These are phyloP conservation scores for Streblospio benedicti DNA, from an alignment of 1,140 invertebrate genomes.

Conservation along the genomic window DNA sequence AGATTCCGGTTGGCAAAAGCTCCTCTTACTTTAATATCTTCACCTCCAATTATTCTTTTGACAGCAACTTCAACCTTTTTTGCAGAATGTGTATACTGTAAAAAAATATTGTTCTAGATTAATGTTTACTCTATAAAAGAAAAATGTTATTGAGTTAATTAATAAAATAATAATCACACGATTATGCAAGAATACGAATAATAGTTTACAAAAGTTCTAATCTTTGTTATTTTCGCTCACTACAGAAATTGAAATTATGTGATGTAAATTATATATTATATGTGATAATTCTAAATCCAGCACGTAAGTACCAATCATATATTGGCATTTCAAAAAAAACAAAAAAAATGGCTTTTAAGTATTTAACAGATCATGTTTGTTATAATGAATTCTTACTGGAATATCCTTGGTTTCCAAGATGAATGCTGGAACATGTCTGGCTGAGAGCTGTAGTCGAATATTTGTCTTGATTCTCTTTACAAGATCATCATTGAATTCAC, in stretches of 20 bases:
- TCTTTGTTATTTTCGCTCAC: background rate
- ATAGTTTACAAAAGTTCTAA: background rate
- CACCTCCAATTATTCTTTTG: constrained; percentile 49
- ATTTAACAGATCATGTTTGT: too few relatives aligned
- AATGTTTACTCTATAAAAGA: background rate
- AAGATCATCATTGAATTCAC: constrained; percentile 42
- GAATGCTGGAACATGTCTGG: constrained; percentile 51
- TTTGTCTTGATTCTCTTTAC: constrained; percentile 38
- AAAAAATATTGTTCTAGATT: constrained; percentile 15
- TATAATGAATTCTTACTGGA: constrained; percentile 50
- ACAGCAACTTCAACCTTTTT: constrained; percentile 59
- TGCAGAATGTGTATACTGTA: constrained; percentile 54
- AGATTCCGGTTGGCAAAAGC: constrained; percentile 40
- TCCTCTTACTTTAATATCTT: constrained; percentile 41
- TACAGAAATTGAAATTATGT: too few relatives aligned
- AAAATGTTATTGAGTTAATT: background rate
- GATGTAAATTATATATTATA: too few relatives aligned
- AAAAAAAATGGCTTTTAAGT: too few relatives aligned
- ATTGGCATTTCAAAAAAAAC: too few relatives aligned
- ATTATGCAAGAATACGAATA: constrained; percentile 13
- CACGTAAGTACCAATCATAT: too few relatives aligned
- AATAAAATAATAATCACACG: background rate
- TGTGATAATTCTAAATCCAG: too few relatives aligned
- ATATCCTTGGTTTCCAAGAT: constrained; percentile 51
- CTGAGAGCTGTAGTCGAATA: constrained; percentile 49